phyloP scores from a whole-genome alignment of 2,113 vertebrate genomes.

The Malurus cyaneus region DNA sequence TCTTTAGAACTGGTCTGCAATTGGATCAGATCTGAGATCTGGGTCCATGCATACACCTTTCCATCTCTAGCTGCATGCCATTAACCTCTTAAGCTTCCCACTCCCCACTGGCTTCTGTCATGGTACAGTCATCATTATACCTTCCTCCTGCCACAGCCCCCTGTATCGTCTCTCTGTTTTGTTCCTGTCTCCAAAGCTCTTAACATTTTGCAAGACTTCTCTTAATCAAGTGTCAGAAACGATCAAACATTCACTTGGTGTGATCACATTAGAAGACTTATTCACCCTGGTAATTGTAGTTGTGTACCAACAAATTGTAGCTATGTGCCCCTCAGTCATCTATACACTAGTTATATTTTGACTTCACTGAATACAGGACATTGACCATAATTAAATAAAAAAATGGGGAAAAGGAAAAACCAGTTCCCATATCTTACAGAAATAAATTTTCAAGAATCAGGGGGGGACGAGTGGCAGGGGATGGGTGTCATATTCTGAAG shows the following conservation, averaged over 20 bases:
- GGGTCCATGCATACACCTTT: background rate
- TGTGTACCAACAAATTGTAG: background rate
- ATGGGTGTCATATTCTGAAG: background rate
- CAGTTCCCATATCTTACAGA: background rate
- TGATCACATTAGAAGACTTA: background rate
- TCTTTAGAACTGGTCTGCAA: background rate
- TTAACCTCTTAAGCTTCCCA: background rate
- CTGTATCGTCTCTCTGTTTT: background rate
- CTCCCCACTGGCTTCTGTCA: background rate
- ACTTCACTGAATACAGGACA: background rate
- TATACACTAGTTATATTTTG: background rate
- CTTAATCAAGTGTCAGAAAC: background rate
- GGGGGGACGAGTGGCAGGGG: fast-evolving
- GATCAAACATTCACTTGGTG: background rate
- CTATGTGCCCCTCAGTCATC: background rate
- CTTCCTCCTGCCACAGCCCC: background rate
- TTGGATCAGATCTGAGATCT: background rate
- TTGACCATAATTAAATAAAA: background rate
- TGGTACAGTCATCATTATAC: background rate
- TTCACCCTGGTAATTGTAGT: background rate
- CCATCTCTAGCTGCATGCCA: background rate
- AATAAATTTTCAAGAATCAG: background rate
- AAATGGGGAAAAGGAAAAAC: background rate
- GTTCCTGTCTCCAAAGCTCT: background rate
- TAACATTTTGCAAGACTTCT: background rate